These are phyloP conservation scores for Eupeodes latifasciatus DNA, from an alignment of 2,888 invertebrate species.

Conservation along the genomic window DNA sequence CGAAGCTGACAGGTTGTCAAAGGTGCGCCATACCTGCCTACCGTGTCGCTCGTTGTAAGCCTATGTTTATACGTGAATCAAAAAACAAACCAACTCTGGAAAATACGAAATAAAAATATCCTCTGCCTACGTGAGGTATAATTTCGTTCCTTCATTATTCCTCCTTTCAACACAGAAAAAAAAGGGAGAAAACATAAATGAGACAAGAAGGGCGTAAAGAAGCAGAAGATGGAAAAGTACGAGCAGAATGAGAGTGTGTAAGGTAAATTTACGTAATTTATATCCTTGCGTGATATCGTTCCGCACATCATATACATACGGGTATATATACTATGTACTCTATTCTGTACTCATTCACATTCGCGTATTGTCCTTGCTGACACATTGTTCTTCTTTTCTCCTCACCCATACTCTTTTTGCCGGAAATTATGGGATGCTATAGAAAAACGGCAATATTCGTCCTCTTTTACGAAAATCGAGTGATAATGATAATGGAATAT, in stretches of 20 bases:
- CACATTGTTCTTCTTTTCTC: conserved; percentile 30
- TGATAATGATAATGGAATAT: conserved; percentile 65
- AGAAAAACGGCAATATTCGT: conserved; percentile 14
- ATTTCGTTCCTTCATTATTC: conserved; percentile 39
- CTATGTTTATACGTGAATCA: conserved; percentile 4
- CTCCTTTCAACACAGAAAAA: background rate
- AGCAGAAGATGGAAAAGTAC: background rate
- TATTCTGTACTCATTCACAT: conserved; percentile 53
- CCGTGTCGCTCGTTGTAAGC: background rate
- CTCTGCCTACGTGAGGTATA: conserved; percentile 56
- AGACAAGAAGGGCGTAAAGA: conserved; percentile 17
- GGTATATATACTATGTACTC: background rate
- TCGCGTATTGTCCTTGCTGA: conserved; percentile 66
- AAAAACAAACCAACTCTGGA: background rate
- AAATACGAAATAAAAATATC: conserved; percentile 23
- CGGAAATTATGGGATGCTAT: background rate
- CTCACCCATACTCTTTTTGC: background rate
- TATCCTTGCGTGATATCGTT: conserved; percentile 62
- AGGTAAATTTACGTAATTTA: conserved; percentile 70
- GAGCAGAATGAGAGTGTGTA: background rate
- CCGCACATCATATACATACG: background rate
- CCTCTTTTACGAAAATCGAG: conserved; percentile 54
- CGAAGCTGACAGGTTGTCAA: conserved; percentile 75
- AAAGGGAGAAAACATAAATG: conserved; percentile 14
- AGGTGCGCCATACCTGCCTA: conserved; percentile 50